Conservation (phyloP, 2,888 invertebrate genomes). For the Rhingia rostrata region DNA sequence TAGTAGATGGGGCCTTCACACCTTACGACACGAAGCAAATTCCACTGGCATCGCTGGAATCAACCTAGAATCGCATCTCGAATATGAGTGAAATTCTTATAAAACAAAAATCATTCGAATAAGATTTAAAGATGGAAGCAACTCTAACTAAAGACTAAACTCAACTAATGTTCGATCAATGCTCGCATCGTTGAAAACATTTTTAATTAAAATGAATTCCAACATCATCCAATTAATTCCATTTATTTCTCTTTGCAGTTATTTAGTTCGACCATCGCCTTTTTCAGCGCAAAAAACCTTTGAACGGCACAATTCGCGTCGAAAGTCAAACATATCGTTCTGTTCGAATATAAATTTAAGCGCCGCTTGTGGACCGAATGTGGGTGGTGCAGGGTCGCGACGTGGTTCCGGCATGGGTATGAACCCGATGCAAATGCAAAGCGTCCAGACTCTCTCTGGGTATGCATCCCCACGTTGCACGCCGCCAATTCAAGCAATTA, state of each 20-base stretch:
- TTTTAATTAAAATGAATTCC: neutral
- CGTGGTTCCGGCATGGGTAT: constrained; percentile 88
- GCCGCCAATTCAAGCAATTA: constrained; percentile 91
- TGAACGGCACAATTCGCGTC: constrained; percentile 94
- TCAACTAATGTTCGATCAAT: constrained; percentile 4
- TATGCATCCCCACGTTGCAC: constrained; percentile 87
- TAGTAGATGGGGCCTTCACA: constrained; percentile 7
- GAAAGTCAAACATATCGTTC: constrained; percentile 95
- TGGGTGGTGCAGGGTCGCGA: constrained; percentile 85
- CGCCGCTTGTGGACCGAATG: constrained; percentile 84
- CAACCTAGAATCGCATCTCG: neutral
- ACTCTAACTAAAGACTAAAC: no score
- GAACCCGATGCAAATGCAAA: constrained; percentile 83
- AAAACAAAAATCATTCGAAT: no score
- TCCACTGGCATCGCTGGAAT: neutral
- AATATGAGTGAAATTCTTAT: neutral
- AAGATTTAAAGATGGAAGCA: no score
- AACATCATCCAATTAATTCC: constrained; percentile 5
- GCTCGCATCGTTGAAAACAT: constrained; percentile 15
- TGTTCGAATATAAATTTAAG: constrained; percentile 91
- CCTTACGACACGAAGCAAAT: constrained; percentile 16
- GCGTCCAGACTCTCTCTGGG: constrained; percentile 84
- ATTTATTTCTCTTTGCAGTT: constrained; percentile 84
- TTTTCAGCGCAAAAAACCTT: constrained; percentile 97
- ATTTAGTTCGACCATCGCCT: constrained; percentile 96